Base-by-base conservation (phyloP, 2,888 invertebrate species). In the Xestobium rufovillosum region DNA sequence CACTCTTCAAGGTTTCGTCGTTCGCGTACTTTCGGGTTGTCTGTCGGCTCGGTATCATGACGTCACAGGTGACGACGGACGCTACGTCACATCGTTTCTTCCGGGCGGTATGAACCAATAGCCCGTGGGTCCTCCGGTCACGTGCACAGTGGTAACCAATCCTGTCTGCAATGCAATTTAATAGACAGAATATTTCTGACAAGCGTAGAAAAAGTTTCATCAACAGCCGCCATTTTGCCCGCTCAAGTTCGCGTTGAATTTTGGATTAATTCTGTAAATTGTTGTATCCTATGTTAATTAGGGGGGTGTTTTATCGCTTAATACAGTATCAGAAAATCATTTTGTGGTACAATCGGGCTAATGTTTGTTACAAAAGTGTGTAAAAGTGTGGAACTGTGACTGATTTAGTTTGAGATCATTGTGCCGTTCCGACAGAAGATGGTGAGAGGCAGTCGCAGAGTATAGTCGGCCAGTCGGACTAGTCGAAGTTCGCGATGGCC, bases 201-300 rank as follows among this genome's bases (percentile, higher is more conserved):
- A 86, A 86, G 86, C 85, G 83, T 84, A 84, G 81, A 83, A 86
- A 85, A 87, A 86, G 80, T 86, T 83, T 83, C 83, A 84, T 84
- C 85, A 85, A 83, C 83, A 84, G 85, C 86, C 84, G 87, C 88
- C 88, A 88, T 88, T 81, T 88, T 88, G 83, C 78, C 78, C 78
- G 78, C 78, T 74, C 74, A 75, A 75, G 78, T 77, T 77, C 78
- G 74, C 75, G 77, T 75, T 73, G 77, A 76, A 78, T 76, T 80
- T 78, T 74, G 74, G 75, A 75, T 73, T 75, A 76, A 76, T 75
- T 75, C 73, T 72, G 72, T 70, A 75, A 76, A 76, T 75, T 75
- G 73, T 73, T 70, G 75, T 73, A 55, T 60, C 56, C 52, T 55
- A 56, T 59, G 61, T 60, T 53, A 54, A 59, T 59, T 56, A 58